A percentile compares a stretch with the other conserved stretches of the same genome.
phyloP scores from a whole-genome alignment of 2,797 vertebrate species.

The Epinephelus coioides region DNA sequence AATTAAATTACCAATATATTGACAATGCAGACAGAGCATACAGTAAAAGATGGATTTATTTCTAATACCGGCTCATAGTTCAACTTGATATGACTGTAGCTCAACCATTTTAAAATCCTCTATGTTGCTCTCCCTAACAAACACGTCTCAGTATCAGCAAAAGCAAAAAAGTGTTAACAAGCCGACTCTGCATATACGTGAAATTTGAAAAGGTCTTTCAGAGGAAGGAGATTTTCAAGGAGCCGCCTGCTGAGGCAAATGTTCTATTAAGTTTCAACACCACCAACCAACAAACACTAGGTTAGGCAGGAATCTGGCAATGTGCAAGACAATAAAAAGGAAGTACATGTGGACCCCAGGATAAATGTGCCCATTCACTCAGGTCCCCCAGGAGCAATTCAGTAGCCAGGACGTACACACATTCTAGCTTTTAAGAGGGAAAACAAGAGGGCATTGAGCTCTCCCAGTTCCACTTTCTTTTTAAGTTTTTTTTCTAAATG shows the following conservation, averaged over 20 bases:
- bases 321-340: constrained; percentile 72
- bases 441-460: constrained; percentile 68
- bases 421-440: constrained; percentile 62
- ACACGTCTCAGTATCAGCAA: neutral
- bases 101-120: neutral
- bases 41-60: too few species aligned
- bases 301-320: constrained; percentile 65
- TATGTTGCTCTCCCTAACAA: neutral
- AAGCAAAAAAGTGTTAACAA: neutral
- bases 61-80: too few species aligned
- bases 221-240: constrained; percentile 35
- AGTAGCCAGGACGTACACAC: constrained; percentile 55
- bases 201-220: constrained; percentile 36
- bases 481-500: constrained; percentile 49
- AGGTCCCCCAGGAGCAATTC: constrained; percentile 72
- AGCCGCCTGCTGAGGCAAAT: constrained; percentile 30
- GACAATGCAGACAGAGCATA: too few species aligned
- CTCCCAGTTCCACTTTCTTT: constrained; percentile 47
- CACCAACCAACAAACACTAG: constrained; percentile 52
- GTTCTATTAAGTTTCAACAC: constrained; percentile 46
- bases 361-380: constrained; percentile 78
- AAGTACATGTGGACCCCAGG: constrained; percentile 71
- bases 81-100: neutral
- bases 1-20: too few species aligned
- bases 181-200: neutral